A percentile compares a stretch with the other conserved stretches of the same genome.
Conservation (phyloP, 2,797 vertebrate genomes). For the Halcyon chelicuti region DNA sequence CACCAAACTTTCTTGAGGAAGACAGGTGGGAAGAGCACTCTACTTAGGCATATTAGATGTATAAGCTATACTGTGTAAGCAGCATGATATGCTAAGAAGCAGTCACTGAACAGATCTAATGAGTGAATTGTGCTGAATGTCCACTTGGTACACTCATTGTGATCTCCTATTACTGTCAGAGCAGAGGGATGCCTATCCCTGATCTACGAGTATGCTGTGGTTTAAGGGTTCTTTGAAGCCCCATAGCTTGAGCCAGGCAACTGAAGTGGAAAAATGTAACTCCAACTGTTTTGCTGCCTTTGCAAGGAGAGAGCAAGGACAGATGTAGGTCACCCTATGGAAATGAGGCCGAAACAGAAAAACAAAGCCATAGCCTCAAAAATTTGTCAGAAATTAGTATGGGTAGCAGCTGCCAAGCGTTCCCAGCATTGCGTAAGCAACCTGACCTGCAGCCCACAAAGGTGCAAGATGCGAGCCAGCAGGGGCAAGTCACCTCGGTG, state of each 20-base stretch:
- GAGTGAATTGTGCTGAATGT: neutral
- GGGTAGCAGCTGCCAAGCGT: neutral
- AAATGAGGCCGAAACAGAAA: neutral
- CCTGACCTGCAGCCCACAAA: accelerated
- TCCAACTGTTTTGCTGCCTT: neutral
- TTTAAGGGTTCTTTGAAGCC: neutral
- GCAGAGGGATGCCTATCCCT: neutral
- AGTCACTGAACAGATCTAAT: neutral
- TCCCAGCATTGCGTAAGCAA: neutral
- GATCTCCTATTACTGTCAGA: neutral
- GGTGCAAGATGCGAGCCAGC: accelerated
- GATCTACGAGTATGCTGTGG: neutral
- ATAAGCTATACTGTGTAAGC: neutral
- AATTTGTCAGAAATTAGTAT: neutral
- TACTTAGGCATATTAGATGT: neutral
- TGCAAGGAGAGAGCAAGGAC: neutral
- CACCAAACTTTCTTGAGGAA: neutral
- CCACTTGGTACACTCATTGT: accelerated
- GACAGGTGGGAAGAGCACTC: neutral
- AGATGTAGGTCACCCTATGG: neutral
- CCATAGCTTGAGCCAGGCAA: neutral
- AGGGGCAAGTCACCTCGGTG: neutral
- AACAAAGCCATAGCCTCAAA: neutral
- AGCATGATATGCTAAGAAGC: neutral
- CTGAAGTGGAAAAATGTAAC: neutral